Percentiles rank a stretch among this genome's conserved stretches.
phyloP scores from a whole-genome alignment of 2,113 vertebrate genomes.

The Chaetorhynchus papuensis region DNA sequence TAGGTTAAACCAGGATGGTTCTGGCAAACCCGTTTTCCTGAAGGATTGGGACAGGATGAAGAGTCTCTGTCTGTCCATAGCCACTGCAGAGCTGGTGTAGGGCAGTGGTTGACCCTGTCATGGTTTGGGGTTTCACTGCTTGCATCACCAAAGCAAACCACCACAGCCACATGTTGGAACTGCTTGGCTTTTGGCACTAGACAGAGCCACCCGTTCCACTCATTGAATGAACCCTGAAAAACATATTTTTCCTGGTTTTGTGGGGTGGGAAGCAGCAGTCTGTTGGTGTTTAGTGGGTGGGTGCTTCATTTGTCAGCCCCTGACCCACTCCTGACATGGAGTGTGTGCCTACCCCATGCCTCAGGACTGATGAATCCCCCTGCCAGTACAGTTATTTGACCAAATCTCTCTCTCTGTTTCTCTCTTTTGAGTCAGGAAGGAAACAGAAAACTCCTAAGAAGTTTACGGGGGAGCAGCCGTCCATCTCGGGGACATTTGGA shows the following conservation, averaged over 20 bases:
- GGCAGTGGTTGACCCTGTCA: background rate
- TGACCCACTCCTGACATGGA: background rate
- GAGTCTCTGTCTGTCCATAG: background rate
- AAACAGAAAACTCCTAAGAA: constrained; percentile 99
- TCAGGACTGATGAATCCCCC: background rate
- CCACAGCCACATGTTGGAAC: background rate
- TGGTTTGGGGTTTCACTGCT: background rate
- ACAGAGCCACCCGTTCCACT: background rate
- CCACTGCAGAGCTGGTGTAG: background rate
- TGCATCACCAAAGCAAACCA: background rate
- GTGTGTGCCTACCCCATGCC: background rate
- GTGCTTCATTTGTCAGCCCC: background rate
- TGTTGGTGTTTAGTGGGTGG: background rate
- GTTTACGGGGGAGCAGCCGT: constrained; percentile 96
- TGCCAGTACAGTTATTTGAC: constrained; percentile 71
- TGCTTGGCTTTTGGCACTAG: background rate
- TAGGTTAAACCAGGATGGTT: background rate
- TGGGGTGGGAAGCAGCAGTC: background rate
- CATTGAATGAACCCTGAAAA: background rate
- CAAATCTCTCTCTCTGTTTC: constrained; percentile 68
- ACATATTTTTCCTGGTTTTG: background rate
- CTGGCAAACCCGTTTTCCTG: background rate
- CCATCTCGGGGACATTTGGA: constrained; percentile 95
- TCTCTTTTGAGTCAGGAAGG: constrained; percentile 91
- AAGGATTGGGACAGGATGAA: background rate